Evolutionary conservation across 1,140 invertebrate species (phyloP).

Genomic region (Drosophila setifemur): DNA sequence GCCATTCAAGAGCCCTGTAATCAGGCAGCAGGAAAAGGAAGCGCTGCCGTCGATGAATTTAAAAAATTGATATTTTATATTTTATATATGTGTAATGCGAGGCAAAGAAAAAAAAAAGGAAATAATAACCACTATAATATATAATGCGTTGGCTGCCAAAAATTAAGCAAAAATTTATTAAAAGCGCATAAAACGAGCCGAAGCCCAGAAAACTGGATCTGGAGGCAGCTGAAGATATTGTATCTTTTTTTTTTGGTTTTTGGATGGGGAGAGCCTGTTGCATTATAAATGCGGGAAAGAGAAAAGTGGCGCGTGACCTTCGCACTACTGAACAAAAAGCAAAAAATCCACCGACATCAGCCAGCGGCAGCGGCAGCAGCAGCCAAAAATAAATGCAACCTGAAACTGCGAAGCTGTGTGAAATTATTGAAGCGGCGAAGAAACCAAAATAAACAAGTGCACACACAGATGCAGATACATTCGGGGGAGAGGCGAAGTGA

Average conservation of each 20-base stretch:
- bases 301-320: slow-evolving; percentile 76
- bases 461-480: slow-evolving; percentile 3
- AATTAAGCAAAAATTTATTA: slow-evolving; percentile 76
- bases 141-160: slow-evolving; percentile 36
- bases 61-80: slow-evolving; percentile 78
- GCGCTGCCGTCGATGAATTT: slow-evolving; percentile 31
- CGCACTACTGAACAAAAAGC: slow-evolving; percentile 64
- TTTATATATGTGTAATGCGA: slow-evolving; percentile 65
- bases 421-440: slow-evolving; percentile 31
- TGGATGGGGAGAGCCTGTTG: slow-evolving; percentile 15
- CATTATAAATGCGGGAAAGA: slow-evolving; percentile 49
- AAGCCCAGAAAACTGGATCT: slow-evolving; percentile 56
- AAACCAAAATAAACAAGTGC: slow-evolving; percentile 54
- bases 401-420: slow-evolving; percentile 27
- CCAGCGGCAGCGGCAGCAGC: not conserved
- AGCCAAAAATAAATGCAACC: not conserved
- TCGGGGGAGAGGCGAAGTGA: slow-evolving; percentile 4
- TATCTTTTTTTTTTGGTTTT: too few relatives aligned
- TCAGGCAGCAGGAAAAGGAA: slow-evolving; percentile 46
- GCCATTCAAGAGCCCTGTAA: slow-evolving; percentile 69
- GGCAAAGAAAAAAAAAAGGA: slow-evolving; percentile 7
- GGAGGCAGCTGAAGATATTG: slow-evolving; percentile 33
- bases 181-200: slow-evolving; percentile 62
- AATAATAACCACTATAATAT: slow-evolving; percentile 43
- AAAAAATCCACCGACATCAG: too few relatives aligned